These are phyloP conservation scores for Pipistrellus pygmaeus DNA, from an alignment of 2,797 vertebrate species.

Conservation along the genomic window DNA sequence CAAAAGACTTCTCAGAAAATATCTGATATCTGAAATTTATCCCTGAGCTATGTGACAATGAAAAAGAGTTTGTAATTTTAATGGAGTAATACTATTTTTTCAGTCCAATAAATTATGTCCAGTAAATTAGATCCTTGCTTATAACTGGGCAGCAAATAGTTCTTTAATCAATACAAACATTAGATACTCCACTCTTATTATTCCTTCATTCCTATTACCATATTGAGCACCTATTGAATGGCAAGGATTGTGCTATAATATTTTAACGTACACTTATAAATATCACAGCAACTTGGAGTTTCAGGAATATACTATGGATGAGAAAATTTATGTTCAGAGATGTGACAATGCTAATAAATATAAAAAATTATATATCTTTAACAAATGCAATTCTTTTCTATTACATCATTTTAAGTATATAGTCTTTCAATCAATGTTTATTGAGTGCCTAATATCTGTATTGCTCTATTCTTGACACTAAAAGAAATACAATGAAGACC, in stretches of 20 bases:
- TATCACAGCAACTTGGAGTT: not conserved
- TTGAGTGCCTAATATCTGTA: not conserved
- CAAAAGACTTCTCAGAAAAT: slow-evolving; percentile 38
- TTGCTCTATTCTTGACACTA: not conserved
- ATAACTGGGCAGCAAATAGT: not conserved
- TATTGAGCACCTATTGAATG: not conserved
- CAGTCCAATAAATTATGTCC: not conserved
- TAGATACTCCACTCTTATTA: not conserved
- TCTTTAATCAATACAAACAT: slow-evolving; percentile 17
- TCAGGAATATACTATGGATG: not conserved
- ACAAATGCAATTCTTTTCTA: not conserved
- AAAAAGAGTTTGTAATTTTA: not conserved
- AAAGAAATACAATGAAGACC: not conserved
- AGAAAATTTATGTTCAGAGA: slow-evolving; percentile 23
- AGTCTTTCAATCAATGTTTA: not conserved
- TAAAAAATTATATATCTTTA: not conserved
- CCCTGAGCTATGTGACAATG: not conserved
- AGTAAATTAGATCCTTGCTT: not conserved
- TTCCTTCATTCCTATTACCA: not conserved
- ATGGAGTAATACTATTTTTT: not conserved
- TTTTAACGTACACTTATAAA: slow-evolving; percentile 3
- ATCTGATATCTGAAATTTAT: not conserved
- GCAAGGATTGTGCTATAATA: not conserved
- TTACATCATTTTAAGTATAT: not conserved
- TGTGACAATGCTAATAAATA: slow-evolving; percentile 3